Conservation (phyloP, 2,888 invertebrate species). For the Erebia ligea region DNA sequence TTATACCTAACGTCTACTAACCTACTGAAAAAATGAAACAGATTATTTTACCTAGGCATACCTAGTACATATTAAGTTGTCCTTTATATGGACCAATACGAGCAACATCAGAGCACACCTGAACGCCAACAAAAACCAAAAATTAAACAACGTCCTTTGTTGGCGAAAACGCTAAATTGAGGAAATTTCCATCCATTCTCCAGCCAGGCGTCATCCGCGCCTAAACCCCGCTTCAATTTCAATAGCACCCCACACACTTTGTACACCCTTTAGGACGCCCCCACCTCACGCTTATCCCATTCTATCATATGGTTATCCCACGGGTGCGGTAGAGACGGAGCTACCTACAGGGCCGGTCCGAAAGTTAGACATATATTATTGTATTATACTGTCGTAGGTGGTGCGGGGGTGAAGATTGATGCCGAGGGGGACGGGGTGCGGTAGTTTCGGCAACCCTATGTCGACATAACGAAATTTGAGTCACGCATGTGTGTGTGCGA, state of each 20-base stretch:
- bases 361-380: slow-evolving; percentile 83
- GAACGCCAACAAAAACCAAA: slow-evolving; percentile 76
- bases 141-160: slow-evolving; percentile 83
- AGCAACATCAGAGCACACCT: slow-evolving; percentile 60
- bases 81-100: slow-evolving; percentile 34
- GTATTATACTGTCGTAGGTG: slow-evolving; percentile 82
- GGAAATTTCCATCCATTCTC: slow-evolving; percentile 84
- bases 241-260: slow-evolving; percentile 81
- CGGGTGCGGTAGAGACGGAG: slow-evolving; percentile 52
- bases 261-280: slow-evolving; percentile 82
- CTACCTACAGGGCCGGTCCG: slow-evolving; percentile 82
- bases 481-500: slow-evolving; percentile 68
- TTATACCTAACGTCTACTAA: too few species aligned
- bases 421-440: slow-evolving; percentile 62
- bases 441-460: slow-evolving; percentile 81
- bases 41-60: not conserved
- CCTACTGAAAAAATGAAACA: too few species aligned
- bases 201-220: slow-evolving; percentile 82
- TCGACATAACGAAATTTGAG: slow-evolving; percentile 78
- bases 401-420: slow-evolving; percentile 81
- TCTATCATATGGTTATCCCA: slow-evolving; percentile 48
- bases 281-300: slow-evolving; percentile 60
- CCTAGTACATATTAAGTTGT: not conserved
- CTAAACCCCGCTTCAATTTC: slow-evolving; percentile 83
- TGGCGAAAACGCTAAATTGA: slow-evolving; percentile 83